Percentiles rank a stretch among this genome's conserved stretches.
phyloP scores from a whole-genome alignment of 2,888 invertebrate genomes.

The Pristionchus entomophagus region DNA sequence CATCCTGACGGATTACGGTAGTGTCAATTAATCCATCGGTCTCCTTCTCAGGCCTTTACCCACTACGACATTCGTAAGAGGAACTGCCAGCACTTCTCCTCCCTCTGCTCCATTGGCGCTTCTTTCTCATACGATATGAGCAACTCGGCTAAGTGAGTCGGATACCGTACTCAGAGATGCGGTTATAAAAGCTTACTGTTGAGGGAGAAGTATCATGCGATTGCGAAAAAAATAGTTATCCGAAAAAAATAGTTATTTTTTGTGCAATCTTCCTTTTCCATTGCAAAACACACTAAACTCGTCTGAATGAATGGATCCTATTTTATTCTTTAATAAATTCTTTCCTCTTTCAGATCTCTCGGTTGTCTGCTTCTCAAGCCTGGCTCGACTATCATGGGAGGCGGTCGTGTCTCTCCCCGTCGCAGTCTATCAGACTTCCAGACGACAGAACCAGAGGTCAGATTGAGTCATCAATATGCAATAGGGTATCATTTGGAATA shows the following conservation, averaged over 20 bases:
- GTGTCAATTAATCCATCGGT: neutral
- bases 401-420: conserved; percentile 11
- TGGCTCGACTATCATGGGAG: conserved; percentile 54
- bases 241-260: too few species aligned
- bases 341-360: conserved; percentile 53
- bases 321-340: too few species aligned
- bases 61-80: conserved; percentile 63
- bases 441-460: conserved; percentile 23
- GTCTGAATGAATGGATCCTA: too few species aligned
- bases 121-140: conserved; percentile 66
- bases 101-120: conserved; percentile 59
- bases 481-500: neutral
- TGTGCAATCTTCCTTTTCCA: too few species aligned
- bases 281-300: too few species aligned
- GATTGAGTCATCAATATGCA: neutral
- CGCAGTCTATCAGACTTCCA: conserved; percentile 21
- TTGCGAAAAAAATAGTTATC: too few species aligned
- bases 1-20: neutral
- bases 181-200: too few species aligned
- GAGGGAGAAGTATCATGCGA: too few species aligned
- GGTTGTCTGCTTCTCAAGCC: conserved; percentile 62
- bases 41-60: conserved; percentile 25
- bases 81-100: conserved; percentile 68
- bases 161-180: neutral
- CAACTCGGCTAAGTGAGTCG: conserved; percentile 42